Evolutionary conservation across 2,113 vertebrate species (phyloP).

Genomic region (Atherinomorus stipes): DNA sequence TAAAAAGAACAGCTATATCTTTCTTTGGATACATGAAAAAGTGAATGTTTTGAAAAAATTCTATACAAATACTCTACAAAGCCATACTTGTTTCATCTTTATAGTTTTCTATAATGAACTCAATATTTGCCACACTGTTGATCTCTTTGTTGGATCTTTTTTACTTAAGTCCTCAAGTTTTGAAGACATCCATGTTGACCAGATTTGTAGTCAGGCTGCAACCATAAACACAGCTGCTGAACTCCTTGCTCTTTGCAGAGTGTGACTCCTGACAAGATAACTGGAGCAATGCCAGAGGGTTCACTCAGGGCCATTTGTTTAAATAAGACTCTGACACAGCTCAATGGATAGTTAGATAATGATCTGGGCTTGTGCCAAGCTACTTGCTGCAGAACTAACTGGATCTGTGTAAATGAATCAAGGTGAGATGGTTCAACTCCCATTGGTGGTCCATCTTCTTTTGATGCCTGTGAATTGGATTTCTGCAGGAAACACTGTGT

Average conservation of each 20-base stretch:
- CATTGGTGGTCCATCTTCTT: constrained; percentile 54
- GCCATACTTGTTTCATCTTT: too few species aligned
- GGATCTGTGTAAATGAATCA: constrained; percentile 55
- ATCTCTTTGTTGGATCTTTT: neutral
- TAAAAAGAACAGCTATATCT: too few species aligned
- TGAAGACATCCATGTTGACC: constrained; percentile 5
- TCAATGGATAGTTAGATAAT: constrained; percentile 73
- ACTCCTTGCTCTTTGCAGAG: constrained; percentile 19
- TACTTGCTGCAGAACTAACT: constrained; percentile 52
- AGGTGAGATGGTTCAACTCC: constrained; percentile 50
- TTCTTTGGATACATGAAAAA: too few species aligned
- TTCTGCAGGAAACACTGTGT: constrained; percentile 21
- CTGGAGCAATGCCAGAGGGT: constrained; percentile 57
- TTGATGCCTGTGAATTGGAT: constrained; percentile 41
- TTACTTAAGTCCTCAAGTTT: neutral
- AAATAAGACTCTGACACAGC: constrained; percentile 69
- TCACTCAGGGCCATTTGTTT: constrained; percentile 70
- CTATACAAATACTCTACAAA: too few species aligned
- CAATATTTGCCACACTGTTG: constrained; percentile 9
- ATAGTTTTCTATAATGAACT: too few species aligned
- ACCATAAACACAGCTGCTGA: constrained; percentile 29
- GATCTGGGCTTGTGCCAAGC: constrained; percentile 56
- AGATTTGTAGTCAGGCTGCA: constrained; percentile 9
- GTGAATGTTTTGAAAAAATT: too few species aligned
- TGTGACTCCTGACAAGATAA: constrained; percentile 48